These are phyloP conservation scores for Petrolisthes cinctipes DNA, from an alignment of 2,888 invertebrate species.

Conservation along the genomic window DNA sequence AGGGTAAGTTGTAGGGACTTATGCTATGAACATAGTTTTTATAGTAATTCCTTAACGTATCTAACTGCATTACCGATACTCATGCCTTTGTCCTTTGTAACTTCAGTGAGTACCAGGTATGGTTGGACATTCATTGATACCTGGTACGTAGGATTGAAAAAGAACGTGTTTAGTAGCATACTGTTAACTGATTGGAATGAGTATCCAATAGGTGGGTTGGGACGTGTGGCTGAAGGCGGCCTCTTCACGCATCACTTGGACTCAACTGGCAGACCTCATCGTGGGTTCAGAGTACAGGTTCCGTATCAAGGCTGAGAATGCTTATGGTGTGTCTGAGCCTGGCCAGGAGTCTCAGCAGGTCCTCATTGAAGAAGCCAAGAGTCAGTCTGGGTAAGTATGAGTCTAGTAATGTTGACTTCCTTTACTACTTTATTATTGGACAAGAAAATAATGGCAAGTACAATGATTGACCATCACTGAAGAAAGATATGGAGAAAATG, in stretches of 20 bases:
- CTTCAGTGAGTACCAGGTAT: too few species aligned
- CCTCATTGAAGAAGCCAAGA: constrained; percentile 80
- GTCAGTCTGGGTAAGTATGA: not conserved
- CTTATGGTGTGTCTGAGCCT: constrained; percentile 92
- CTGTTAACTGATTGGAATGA: not conserved
- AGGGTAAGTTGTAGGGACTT: constrained; percentile 72
- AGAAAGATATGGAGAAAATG: too few species aligned
- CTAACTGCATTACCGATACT: too few species aligned
- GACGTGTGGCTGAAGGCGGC: constrained; percentile 92
- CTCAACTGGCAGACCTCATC: constrained; percentile 87
- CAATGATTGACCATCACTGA: too few species aligned
- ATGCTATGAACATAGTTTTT: too few species aligned
- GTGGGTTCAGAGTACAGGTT: constrained; percentile 94
- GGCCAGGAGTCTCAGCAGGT: constrained; percentile 85
- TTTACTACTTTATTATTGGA: too few species aligned
- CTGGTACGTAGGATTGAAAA: not conserved
- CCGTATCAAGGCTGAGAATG: constrained; percentile 94
- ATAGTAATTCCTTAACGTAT: too few species aligned
- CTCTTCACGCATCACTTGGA: constrained; percentile 83
- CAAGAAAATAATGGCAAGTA: too few species aligned
- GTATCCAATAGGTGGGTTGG: constrained; percentile 77
- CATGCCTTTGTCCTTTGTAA: too few species aligned
- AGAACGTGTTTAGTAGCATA: too few species aligned
- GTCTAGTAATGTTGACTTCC: too few species aligned
- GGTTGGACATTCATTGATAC: not conserved